Evolutionary conservation across 2,888 invertebrate genomes (phyloP), one percentile per base, ranked within the genome.

Genomic region (Drosophila nigricruria): DNA sequence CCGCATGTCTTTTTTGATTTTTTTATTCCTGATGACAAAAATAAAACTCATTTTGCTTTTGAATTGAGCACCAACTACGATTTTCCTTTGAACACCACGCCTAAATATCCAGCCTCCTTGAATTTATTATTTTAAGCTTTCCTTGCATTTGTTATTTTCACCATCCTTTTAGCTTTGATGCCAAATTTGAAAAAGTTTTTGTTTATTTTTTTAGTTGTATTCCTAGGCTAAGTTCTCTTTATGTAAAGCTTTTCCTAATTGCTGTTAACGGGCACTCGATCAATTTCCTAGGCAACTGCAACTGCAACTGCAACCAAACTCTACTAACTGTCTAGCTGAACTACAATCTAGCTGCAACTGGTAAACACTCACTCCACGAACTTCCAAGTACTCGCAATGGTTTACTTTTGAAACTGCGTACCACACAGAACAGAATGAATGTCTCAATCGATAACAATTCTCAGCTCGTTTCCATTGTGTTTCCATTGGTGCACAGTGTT

Each of bases 171-270:
- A 3, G 12, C 3, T 47, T 32, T 34, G 14, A 14, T 34, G 14
- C 5, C 30, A 75, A 53, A 49, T 52, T 66, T 58, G 70, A 49
- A 62, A 42, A 6, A 8, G 20, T 60, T 60, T 54, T 16, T 16
- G 36, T 43, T 69, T 65, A 10, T 63, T 18, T 61, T 47, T 49
- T 36, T 58, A 49, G 42, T 42, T 65, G 57, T 77, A 62, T 65
- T 59, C 30, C 50, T 76, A 82, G 77, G 36, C 52, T 77, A 73
- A 70, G 73, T 59, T 59, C 67, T 77, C 47, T 49, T 40, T 66
- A 20, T 74, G 57, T 43, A 57, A 59, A 58, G 54, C 53, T 74
- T 62, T 47, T 42, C 40, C 49, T 59, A 70, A 72, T 30, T 38
- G 47, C 64, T 56, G 45, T 47, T 66, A 60, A 71, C 52, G 62